Conservation (phyloP, 1,140 invertebrate genomes). For the Drosophila kohkoa region DNA sequence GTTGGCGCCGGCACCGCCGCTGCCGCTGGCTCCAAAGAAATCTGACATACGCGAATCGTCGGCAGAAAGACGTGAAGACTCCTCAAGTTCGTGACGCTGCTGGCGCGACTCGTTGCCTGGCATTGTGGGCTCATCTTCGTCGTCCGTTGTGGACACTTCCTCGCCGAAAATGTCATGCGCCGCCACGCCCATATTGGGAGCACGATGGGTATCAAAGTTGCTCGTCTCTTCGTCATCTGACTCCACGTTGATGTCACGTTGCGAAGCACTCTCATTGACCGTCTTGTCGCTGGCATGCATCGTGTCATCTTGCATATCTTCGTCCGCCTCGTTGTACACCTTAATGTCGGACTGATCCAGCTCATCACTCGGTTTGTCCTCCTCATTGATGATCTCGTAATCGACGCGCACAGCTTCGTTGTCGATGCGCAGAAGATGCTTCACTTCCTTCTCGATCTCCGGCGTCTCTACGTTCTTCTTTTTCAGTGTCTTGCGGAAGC, state of each 20-base stretch:
- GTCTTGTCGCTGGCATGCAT: constrained; percentile 65
- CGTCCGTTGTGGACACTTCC: constrained; percentile 93
- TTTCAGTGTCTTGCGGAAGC: constrained; percentile 97
- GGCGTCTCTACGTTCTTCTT: constrained; percentile 99
- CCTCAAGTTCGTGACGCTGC: constrained; percentile 89
- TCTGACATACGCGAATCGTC: constrained; percentile 92
- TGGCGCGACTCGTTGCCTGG: constrained; percentile 86
- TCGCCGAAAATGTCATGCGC: constrained; percentile 96
- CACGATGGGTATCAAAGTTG: constrained; percentile 70
- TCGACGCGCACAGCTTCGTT: constrained; percentile 95
- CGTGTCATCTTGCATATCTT: constrained; percentile 82
- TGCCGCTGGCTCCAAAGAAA: constrained; percentile 84
- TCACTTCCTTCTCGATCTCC: constrained; percentile 99
- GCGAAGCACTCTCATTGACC: constrained; percentile 58
- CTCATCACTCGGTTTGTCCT: constrained; percentile 87
- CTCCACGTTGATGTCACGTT: constrained; percentile 83
- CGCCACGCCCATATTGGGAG: constrained; percentile 84
- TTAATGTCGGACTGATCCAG: constrained; percentile 84
- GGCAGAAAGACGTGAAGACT: constrained; percentile 90
- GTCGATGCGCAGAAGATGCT: constrained; percentile 95
- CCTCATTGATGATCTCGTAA: constrained; percentile 97
- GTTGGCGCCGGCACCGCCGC: constrained; percentile 30
- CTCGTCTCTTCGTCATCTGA: constrained; percentile 78
- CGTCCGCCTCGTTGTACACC: constrained; percentile 86
- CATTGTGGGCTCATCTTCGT: constrained; percentile 88